Conservation (phyloP, 2,113 vertebrate genomes). For the Rattus norvegicus region GRCr8 NC_086028.1:97132501-97133000, state of each 20-base stretch:
- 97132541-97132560: neutral
- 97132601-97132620: neutral
- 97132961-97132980: neutral
- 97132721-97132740: neutral
- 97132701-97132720: neutral
- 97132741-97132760: too few species aligned
- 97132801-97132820: neutral
- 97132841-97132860: neutral
- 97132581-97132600: neutral
- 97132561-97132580: neutral
- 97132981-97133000: neutral
- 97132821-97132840: neutral
- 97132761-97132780: neutral
- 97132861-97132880: neutral
- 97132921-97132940: neutral
- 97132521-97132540: too few species aligned
- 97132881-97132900: neutral
- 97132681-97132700: neutral
- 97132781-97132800: neutral
- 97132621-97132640: neutral
- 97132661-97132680: conserved; percentile 6
- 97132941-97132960: neutral
- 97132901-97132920: neutral
- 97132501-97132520: neutral
- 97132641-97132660: neutral